Evolutionary conservation across 1,140 invertebrate genomes (phyloP), one percentile per base, ranked within the genome.

Genomic region (Stegodyphus dumicola): DNA sequence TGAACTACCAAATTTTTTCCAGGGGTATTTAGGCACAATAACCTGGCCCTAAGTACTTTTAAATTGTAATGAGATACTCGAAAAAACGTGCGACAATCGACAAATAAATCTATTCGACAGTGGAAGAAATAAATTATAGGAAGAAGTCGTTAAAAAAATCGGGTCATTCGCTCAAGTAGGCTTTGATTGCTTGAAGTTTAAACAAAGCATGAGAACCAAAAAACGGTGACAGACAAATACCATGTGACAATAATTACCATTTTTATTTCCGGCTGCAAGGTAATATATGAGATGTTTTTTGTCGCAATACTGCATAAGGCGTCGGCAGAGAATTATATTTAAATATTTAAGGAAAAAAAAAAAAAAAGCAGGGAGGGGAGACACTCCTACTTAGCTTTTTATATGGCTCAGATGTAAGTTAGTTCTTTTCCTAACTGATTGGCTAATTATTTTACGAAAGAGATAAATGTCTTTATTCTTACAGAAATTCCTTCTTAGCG

Each of bases 151-250:
- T 10, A n/a, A 49, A 73, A 71, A 66, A 83, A 74, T 83, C 69
- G 53, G 79, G 79, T 83, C 79, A 53, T 17, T 71, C n/a, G 48
- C n/a, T 13, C 48, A 49, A 80, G 15, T 71, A 70, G 67, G 53
- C 15, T 53, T 64, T 75, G 79, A 74, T 83, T 83, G 65, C 70
- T 18, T 51, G 66, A 83, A 48, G 15, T 33, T 83, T 15, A 49
- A 66, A 83, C 79, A 83, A 83, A 83, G 79, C 79, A 52, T 83
- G 79, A 71, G 71, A 83, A 75, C 49, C 53, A 65, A 77, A 66
- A 79, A 75, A 66, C 9, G 18, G 71, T 75, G 56, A 83, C 56
- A 81, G 67, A 73, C 48, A 81, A 81, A 73, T 18, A n/a, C 13
- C 53, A 67, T 64, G 15, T 71, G 52, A 52, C 53, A 81, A 81